A percentile compares a stretch with the other conserved stretches of the same genome.
Conservation (phyloP, 1,140 invertebrate genomes). For the Magallana gigas region DNA sequence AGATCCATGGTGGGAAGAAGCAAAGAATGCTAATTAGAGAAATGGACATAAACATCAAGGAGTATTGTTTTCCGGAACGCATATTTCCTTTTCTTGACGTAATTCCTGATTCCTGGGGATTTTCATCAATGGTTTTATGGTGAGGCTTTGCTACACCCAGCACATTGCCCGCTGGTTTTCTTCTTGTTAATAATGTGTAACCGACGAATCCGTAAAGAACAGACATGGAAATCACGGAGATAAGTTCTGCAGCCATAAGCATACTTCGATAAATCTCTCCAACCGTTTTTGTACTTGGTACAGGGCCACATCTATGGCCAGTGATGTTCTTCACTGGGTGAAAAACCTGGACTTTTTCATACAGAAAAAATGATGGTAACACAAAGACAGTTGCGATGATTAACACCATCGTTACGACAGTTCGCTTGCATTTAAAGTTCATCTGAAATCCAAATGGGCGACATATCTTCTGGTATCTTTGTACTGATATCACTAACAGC, state of each 20-base stretch:
- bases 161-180: neutral
- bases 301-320: constrained; percentile 1
- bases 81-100: neutral
- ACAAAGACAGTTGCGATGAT: neutral
- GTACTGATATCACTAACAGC: constrained; percentile 43
- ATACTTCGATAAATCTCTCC: constrained; percentile 28
- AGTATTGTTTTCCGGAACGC: constrained; percentile 2
- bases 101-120: neutral
- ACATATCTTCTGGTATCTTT: constrained; percentile 53
- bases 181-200: neutral
- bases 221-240: constrained; percentile 16
- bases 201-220: constrained; percentile 29
- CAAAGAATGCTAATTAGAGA: constrained; percentile 18
- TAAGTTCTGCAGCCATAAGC: neutral
- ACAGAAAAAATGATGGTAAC: neutral
- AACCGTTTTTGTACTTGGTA: neutral
- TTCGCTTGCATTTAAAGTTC: constrained; percentile 23
- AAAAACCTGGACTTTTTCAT: neutral
- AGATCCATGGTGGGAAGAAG: constrained; percentile 23
- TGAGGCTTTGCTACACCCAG: neutral
- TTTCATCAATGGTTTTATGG: neutral
- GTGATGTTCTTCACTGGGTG: neutral
- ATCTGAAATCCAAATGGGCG: constrained; percentile 49
- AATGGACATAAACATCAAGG: constrained; percentile 30
- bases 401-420: neutral